These are phyloP conservation scores for Paralvinella palmiformis DNA, from an alignment of 1,140 invertebrate genomes.

Conservation along the genomic window DNA sequence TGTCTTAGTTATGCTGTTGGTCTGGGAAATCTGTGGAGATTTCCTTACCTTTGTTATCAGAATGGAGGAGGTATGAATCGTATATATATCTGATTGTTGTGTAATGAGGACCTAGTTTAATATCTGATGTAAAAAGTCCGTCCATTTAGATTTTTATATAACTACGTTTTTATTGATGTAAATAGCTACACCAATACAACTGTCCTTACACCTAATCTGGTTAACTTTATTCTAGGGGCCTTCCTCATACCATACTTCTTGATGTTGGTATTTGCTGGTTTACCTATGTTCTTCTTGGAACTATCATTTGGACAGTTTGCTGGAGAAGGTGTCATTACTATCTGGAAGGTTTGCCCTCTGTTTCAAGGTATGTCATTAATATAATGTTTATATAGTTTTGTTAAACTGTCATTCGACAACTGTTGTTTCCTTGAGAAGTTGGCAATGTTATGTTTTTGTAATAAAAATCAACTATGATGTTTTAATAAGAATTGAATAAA, in stretches of 20 bases:
- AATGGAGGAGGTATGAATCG: slow-evolving; percentile 65
- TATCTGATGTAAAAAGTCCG: neutral
- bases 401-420: too few relatives aligned
- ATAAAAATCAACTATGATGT: too few relatives aligned
- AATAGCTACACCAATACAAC: slow-evolving; percentile 9
- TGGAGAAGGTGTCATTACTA: slow-evolving; percentile 34
- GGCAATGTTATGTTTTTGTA: too few relatives aligned
- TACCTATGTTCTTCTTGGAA: slow-evolving; percentile 50
- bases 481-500: too few relatives aligned
- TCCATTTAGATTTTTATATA: too few relatives aligned
- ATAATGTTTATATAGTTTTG: too few relatives aligned
- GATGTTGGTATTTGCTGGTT: slow-evolving; percentile 42
- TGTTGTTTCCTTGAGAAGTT: too few relatives aligned
- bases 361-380: slow-evolving; percentile 50
- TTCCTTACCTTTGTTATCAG: slow-evolving; percentile 88
- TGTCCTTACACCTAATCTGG: neutral
- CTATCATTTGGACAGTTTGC: slow-evolving; percentile 48
- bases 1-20: slow-evolving; percentile 47
- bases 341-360: slow-evolving; percentile 39
- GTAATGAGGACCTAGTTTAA: neutral
- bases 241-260: slow-evolving; percentile 48
- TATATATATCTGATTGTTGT: neutral
- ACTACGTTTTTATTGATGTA: too few relatives aligned
- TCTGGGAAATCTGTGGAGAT: slow-evolving; percentile 52
- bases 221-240: slow-evolving; percentile 34